These are phyloP conservation scores for Channa maculata DNA, from an alignment of 2,113 vertebrate genomes.

Conservation along the genomic window DNA sequence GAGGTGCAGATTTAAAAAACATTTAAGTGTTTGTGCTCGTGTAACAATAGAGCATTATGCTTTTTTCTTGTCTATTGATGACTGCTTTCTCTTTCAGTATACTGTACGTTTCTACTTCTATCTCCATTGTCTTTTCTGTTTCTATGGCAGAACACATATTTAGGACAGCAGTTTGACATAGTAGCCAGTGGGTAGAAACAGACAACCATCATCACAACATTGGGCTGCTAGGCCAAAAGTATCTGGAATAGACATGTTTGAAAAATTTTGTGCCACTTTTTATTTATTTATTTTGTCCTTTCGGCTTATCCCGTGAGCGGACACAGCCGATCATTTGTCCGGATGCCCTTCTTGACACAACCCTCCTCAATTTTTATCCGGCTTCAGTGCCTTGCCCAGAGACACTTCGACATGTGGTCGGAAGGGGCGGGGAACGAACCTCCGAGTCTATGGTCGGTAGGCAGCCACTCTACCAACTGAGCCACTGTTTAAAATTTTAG, in stretches of 20 bases:
- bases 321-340: too few species aligned
- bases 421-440: too few species aligned
- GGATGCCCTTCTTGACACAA: too few species aligned
- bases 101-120: neutral
- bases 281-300: too few species aligned
- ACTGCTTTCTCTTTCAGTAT: slow-evolving; percentile 13
- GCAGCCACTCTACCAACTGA: too few species aligned
- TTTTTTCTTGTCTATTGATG: slow-evolving; percentile 41
- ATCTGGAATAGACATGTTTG: neutral
- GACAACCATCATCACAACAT: slow-evolving; percentile 10
- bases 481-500: too few species aligned
- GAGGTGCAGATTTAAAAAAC: slow-evolving; percentile 21
- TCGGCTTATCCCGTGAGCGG: too few species aligned
- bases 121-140: too few species aligned
- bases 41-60: slow-evolving; percentile 2
- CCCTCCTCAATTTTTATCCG: too few species aligned
- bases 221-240: neutral
- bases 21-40: slow-evolving; percentile 1
- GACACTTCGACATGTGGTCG: too few species aligned
- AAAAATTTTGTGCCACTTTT: neutral
- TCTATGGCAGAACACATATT: slow-evolving; percentile 24
- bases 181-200: slow-evolving; percentile 8
- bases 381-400: too few species aligned
- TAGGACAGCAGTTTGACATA: slow-evolving; percentile 33
- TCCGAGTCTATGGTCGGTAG: too few species aligned